Base-by-base conservation (phyloP, 2,113 vertebrate species). In the Ondatra zibethicus region DNA sequence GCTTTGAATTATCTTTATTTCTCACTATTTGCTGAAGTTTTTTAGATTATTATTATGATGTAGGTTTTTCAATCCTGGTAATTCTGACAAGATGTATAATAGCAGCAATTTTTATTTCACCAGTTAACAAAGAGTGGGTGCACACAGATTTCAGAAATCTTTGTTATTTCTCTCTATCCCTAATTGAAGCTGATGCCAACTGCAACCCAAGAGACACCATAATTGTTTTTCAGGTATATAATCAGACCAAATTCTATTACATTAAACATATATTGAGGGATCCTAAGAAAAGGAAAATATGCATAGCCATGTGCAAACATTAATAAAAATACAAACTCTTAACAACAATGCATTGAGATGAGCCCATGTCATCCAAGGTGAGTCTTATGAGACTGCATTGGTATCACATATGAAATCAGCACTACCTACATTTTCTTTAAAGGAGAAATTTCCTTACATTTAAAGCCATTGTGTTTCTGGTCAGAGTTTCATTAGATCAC, bases 241-340 rank as follows among this genome's bases (percentile, higher is more conserved):
- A 19, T 50, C 31, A 68, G 6, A 3, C 4, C 33, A 21, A 12
- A 1, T 13, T 63, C 81, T 31, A 70, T 36, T 13, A 55, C 5
- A 1, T 7, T 25, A 2, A 31, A 50, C 0, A 0, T 23, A 25
- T 33, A 50, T 3, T 88, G 47, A 63, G 72, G 1, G 2, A 7
- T 36, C 1, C 27, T 5, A 0, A 1, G 25, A 23, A 61, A 84
- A 50, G 58, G 0, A 66, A 66, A 12, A 66, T 29, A 66, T 31
- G 12, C 65, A 66, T 31, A 1, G 0, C 6, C 14, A 31, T 78
- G 66, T 66, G 47, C 29, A 90, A 36, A 73, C 31, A n/a, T 19
- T 58, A 50, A 39, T 78, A 72, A 88, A 29, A 73, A 89, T 87
- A 89, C 68, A 88, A 88, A 80, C 52, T 52, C 52, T 7, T 52